phyloP scores from a whole-genome alignment of 2,888 invertebrate genomes.

The Drosophila incognita region DNA sequence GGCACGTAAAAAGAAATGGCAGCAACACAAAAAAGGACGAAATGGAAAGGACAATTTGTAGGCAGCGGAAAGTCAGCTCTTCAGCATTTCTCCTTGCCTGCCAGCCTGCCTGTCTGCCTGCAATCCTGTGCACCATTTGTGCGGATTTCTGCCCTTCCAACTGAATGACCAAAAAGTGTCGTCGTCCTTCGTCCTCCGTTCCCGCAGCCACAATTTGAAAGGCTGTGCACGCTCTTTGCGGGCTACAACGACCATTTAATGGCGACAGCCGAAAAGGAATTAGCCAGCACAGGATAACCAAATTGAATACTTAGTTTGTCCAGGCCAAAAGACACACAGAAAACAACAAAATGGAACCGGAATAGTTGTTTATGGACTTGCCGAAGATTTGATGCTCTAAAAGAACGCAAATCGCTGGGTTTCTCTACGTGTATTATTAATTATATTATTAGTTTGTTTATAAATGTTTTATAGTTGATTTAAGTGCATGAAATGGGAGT shows the following conservation, averaged over 20 bases:
- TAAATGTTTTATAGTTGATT: neutral
- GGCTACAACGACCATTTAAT: slow-evolving; percentile 70
- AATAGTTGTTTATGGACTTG: neutral
- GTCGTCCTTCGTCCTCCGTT: slow-evolving; percentile 4
- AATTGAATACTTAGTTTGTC: slow-evolving; percentile 61
- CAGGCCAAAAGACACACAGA: neutral
- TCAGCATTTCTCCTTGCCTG: neutral
- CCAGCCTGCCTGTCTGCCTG: neutral
- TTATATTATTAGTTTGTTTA: neutral
- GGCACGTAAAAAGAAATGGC: slow-evolving; percentile 30
- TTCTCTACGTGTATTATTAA: neutral
- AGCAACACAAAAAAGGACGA: neutral
- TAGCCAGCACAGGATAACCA: slow-evolving; percentile 41
- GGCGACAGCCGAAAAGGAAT: slow-evolving; percentile 63
- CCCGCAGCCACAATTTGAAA: slow-evolving; percentile 36
- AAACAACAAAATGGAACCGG: neutral
- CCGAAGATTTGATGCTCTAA: slow-evolving; percentile 1
- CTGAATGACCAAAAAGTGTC: slow-evolving; percentile 64
- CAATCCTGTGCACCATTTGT: slow-evolving; percentile 56
- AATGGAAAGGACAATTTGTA: slow-evolving; percentile 66
- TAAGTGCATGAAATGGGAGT: no score
- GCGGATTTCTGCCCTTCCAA: slow-evolving; percentile 56
- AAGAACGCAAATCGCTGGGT: neutral
- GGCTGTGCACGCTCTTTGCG: slow-evolving; percentile 38
- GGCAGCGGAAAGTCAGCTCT: slow-evolving; percentile 35